Evolutionary conservation across 2,797 vertebrate genomes (phyloP).

Genomic region (Prionace glauca): DNA sequence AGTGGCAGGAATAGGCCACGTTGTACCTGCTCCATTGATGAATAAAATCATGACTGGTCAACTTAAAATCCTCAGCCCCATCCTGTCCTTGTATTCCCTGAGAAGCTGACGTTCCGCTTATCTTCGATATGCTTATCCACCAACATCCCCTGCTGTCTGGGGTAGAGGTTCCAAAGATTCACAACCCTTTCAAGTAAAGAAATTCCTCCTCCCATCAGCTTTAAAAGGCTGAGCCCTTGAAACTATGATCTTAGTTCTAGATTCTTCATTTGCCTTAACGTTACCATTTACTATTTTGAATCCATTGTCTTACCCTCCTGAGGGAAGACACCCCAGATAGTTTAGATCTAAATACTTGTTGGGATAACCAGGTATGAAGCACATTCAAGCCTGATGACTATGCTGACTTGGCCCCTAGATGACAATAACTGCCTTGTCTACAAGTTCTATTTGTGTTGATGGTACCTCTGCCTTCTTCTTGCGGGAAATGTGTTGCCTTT

Average conservation of each 20-base stretch:
- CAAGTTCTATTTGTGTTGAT: neutral
- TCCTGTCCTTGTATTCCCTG: neutral
- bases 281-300: neutral
- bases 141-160: neutral
- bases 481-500: neutral
- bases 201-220: neutral
- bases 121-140: neutral
- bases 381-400: no score
- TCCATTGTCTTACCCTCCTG: neutral
- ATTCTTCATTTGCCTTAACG: neutral
- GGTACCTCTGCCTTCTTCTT: neutral
- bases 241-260: neutral
- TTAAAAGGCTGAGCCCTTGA: neutral
- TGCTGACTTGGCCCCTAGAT: neutral
- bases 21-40: neutral
- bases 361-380: no score
- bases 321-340: neutral
- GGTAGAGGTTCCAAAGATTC: neutral
- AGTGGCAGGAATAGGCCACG: neutral
- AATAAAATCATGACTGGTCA: neutral
- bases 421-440: neutral
- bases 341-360: neutral
- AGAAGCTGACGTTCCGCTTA: neutral
- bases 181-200: neutral
- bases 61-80: neutral